Percentiles rank a stretch among this genome's conserved stretches.
These are phyloP conservation scores for Spinus olivaceus DNA, from an alignment of 2,797 vertebrate species.

Conservation along the genomic window DNA sequence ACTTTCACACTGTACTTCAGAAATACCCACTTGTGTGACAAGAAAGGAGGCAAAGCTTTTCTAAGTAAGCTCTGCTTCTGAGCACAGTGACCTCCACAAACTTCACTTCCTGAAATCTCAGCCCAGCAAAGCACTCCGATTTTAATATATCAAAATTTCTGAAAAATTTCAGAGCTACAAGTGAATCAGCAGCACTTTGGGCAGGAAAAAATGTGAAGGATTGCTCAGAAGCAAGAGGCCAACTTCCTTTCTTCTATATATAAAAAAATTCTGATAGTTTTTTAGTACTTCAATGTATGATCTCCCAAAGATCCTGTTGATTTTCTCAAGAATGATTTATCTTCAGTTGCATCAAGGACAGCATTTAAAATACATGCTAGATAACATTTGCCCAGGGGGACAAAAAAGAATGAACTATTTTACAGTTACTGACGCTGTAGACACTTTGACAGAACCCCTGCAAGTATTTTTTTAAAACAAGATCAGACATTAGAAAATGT, in stretches of 20 bases:
- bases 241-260: background rate
- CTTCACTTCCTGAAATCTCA: background rate
- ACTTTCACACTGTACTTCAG: background rate
- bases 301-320: background rate
- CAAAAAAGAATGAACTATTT: background rate
- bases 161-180: background rate
- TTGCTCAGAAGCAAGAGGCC: background rate
- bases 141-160: background rate
- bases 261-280: background rate
- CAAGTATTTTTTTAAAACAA: background rate
- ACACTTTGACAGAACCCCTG: background rate
- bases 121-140: background rate
- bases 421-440: background rate
- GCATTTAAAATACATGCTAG: background rate
- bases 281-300: background rate
- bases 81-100: background rate
- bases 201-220: background rate
- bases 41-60: background rate
- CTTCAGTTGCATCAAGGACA: background rate
- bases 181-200: background rate
- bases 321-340: background rate
- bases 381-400: background rate
- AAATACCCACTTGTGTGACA: background rate
- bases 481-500: background rate
- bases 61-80: background rate